Conservation (phyloP, 2,888 invertebrate genomes). For the Amaurobius ferox region DNA sequence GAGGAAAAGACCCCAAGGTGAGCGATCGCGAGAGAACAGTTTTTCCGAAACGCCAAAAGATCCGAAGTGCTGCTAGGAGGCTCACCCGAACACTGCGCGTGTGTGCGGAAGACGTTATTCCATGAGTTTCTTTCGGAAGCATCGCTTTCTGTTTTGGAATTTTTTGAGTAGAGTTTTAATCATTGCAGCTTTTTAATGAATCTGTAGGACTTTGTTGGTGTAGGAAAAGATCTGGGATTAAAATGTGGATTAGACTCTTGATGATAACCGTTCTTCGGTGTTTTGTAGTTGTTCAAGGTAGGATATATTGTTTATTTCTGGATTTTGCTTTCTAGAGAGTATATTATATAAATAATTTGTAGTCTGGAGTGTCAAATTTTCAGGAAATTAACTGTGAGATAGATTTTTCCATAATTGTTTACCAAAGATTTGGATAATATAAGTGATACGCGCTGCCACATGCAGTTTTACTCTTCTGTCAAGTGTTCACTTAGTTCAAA, state of each 20-base stretch:
- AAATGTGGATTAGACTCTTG: constrained; percentile 55
- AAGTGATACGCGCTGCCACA: no score
- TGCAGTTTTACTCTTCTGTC: no score
- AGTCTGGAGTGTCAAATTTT: no score
- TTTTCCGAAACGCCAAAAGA: constrained; percentile 49
- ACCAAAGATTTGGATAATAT: no score
- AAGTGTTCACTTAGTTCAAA: no score
- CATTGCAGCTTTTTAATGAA: constrained; percentile 8
- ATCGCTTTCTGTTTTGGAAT: constrained; percentile 15
- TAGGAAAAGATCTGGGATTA: constrained; percentile 16
- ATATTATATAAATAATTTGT: no score
- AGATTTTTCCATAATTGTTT: no score
- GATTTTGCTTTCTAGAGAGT: no score
- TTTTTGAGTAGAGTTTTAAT: neutral
- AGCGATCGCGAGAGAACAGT: neutral
- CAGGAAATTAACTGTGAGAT: no score
- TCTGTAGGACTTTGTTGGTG: neutral
- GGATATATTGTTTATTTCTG: neutral
- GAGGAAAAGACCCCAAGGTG: constrained; percentile 48
- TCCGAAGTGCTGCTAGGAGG: neutral
- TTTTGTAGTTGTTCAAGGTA: constrained; percentile 21
- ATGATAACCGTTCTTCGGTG: constrained; percentile 16
- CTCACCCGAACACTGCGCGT: neutral
- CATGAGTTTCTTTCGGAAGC: constrained; percentile 13
- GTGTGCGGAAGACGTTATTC: constrained; percentile 4